A percentile compares a stretch with the other conserved stretches of the same genome.
Conservation (phyloP, 1,140 invertebrate genomes). For the Drosophila parvula region DNA sequence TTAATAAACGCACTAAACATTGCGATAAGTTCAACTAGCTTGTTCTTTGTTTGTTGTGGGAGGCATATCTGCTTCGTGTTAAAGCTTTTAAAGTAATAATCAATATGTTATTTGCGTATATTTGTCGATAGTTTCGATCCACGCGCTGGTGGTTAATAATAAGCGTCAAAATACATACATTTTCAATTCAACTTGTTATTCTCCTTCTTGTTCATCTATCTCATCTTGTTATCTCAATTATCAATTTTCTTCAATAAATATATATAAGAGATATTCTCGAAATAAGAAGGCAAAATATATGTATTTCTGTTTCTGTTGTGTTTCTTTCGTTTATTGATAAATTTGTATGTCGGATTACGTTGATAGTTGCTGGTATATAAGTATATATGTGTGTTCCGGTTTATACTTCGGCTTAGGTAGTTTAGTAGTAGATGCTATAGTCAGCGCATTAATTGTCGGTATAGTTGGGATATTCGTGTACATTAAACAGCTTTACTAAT, state of each 20-base stretch:
- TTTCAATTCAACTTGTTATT: slow-evolving; percentile 21
- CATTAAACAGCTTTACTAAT: slow-evolving; percentile 40
- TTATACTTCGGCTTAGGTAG: slow-evolving; percentile 50
- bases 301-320: slow-evolving; percentile 41
- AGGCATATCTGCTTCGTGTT: slow-evolving; percentile 55
- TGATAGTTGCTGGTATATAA: slow-evolving; percentile 44
- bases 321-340: slow-evolving; percentile 52
- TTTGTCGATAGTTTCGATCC: slow-evolving; percentile 30
- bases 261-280: slow-evolving; percentile 51
- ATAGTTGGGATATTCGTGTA: slow-evolving; percentile 78
- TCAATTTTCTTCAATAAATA: slow-evolving; percentile 55
- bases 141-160: slow-evolving; percentile 29
- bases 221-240: slow-evolving; percentile 12
- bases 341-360: slow-evolving; percentile 60
- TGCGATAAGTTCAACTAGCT: slow-evolving; percentile 69
- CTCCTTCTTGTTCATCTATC: slow-evolving; percentile 27
- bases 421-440: slow-evolving; percentile 61
- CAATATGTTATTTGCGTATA: slow-evolving; percentile 57
- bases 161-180: slow-evolving; percentile 57
- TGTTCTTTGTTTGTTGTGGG: slow-evolving; percentile 24
- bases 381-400: slow-evolving; percentile 36
- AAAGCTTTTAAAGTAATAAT: slow-evolving; percentile 79
- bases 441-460: slow-evolving; percentile 67
- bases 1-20: slow-evolving; percentile 75
- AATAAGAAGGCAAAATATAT: slow-evolving; percentile 69